A percentile compares a stretch with the other conserved stretches of the same genome.
These are phyloP conservation scores for Trematomus bernacchii DNA, from an alignment of 2,797 vertebrate species.

Conservation along the genomic window DNA sequence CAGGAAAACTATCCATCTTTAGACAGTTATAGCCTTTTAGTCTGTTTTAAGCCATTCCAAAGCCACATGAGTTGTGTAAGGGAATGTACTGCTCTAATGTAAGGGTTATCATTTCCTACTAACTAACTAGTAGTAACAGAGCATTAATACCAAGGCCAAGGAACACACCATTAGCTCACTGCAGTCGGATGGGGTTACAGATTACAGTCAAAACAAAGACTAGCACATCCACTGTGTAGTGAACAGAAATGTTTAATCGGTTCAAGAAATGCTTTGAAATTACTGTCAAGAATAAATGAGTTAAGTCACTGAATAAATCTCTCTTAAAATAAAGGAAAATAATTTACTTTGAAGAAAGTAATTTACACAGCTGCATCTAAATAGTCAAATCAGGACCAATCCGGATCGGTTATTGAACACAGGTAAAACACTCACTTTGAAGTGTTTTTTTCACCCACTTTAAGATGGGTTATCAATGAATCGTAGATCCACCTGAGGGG, in stretches of 20 bases:
- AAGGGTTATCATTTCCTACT: not conserved
- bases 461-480: too few relatives aligned
- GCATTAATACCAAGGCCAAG: not conserved
- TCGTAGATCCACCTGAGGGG: too few relatives aligned
- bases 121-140: not conserved
- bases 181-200: not conserved
- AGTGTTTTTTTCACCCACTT: too few relatives aligned
- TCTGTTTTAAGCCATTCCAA: not conserved
- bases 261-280: not conserved
- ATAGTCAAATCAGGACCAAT: too few relatives aligned
- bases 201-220: too few relatives aligned
- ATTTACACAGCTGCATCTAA: too few relatives aligned
- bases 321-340: too few relatives aligned
- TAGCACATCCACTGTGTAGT: too few relatives aligned
- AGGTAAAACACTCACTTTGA: too few relatives aligned
- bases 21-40: not conserved
- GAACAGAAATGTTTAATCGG: too few relatives aligned
- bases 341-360: too few relatives aligned
- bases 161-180: slow-evolving; percentile 1
- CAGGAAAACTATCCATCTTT: not conserved
- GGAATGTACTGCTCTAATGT: not conserved
- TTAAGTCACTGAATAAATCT: not conserved
- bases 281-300: not conserved
- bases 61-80: not conserved
- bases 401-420: too few relatives aligned